A percentile compares a stretch with the other conserved stretches of the same genome.
phyloP scores from a whole-genome alignment of 2,113 vertebrate genomes.

The Otis tarda region DNA sequence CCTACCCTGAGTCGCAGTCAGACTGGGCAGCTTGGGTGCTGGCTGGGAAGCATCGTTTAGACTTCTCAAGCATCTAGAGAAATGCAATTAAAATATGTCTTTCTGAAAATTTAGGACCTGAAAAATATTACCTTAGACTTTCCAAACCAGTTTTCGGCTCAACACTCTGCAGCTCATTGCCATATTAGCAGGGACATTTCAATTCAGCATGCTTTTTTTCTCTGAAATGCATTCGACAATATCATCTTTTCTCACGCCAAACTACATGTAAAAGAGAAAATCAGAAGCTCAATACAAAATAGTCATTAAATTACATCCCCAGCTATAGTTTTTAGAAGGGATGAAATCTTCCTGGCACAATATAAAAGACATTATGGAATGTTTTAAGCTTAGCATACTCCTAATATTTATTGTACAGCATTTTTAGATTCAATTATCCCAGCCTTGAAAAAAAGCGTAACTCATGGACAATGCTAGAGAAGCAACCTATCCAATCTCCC shows the following conservation, averaged over 20 bases:
- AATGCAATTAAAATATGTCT: not conserved
- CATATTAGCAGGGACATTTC: not conserved
- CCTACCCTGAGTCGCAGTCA: not conserved
- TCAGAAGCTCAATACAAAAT: not conserved
- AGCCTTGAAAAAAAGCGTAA: not conserved
- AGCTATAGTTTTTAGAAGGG: not conserved
- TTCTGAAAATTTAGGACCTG: not conserved
- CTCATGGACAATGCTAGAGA: not conserved
- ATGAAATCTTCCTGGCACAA: not conserved
- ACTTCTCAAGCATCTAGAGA: not conserved
- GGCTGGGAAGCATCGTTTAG: not conserved
- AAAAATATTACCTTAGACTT: not conserved
- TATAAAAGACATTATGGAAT: not conserved
- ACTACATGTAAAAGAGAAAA: not conserved
- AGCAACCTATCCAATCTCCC: not conserved
- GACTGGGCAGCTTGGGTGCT: fast-evolving
- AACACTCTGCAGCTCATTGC: not conserved
- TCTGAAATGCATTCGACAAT: not conserved
- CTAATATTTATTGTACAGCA: not conserved
- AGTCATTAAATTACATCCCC: not conserved
- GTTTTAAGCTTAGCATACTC: not conserved
- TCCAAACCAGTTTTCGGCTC: not conserved
- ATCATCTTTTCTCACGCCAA: not conserved
- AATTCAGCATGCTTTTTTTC: not conserved
- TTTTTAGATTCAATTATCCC: not conserved